Evolutionary conservation across 1,140 invertebrate genomes (phyloP).

Genomic region (Drosophila jambulina): DNA sequence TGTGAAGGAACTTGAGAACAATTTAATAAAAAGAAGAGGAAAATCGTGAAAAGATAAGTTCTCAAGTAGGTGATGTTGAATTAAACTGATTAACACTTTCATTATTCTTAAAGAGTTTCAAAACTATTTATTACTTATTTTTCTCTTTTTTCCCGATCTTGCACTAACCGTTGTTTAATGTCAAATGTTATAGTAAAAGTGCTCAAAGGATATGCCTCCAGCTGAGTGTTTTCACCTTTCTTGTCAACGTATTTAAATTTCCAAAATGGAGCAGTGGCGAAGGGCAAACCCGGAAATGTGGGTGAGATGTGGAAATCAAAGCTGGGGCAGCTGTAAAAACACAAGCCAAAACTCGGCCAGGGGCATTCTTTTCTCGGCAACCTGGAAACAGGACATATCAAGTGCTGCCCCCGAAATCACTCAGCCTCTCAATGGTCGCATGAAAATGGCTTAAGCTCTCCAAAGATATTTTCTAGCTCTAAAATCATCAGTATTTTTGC

Average conservation of each 20-base stretch:
- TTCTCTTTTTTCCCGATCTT: neutral
- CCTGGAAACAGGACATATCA: constrained; percentile 33
- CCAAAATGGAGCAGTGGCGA: neutral
- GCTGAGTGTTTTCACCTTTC: constrained; percentile 25
- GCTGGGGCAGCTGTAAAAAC: constrained; percentile 68
- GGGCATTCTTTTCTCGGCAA: constrained; percentile 45
- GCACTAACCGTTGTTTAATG: too few species aligned
- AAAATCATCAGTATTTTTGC: constrained; percentile 44
- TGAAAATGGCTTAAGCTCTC: neutral
- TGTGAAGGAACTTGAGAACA: neutral
- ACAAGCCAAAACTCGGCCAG: constrained; percentile 58
- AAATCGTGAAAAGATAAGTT: neutral
- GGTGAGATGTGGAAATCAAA: constrained; percentile 5
- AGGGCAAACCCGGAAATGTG: neutral
- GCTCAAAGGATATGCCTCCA: neutral
- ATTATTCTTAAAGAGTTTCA: constrained; percentile 9
- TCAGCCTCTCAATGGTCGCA: neutral
- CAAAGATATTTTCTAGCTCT: neutral
- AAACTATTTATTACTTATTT: neutral
- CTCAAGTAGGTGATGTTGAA: constrained; percentile 6
- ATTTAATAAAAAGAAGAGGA: neutral
- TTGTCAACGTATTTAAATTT: constrained; percentile 72
- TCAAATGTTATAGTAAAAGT: neutral
- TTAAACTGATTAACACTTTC: constrained; percentile 14
- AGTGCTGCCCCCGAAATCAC: neutral